Evolutionary conservation across 2,113 vertebrate species (phyloP).

Genomic region (Morone saxatilis): DNA sequence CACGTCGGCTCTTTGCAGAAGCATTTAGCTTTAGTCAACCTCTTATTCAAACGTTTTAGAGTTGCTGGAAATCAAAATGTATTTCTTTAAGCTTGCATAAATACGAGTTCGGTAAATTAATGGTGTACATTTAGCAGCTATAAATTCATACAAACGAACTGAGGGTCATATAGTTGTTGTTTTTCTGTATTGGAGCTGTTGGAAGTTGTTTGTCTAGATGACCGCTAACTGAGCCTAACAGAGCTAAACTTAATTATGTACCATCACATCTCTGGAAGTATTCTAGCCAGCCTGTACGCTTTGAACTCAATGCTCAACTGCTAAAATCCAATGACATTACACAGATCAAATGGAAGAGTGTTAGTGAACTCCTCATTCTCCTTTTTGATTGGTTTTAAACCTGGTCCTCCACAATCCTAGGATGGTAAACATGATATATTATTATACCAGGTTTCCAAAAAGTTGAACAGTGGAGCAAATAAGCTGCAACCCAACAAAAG

Average conservation of each 20-base stretch:
- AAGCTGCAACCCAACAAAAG: neutral
- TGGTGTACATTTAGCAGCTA: neutral
- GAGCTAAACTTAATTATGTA: neutral
- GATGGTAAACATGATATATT: neutral
- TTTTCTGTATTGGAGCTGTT: neutral
- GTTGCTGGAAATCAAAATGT: too few species aligned
- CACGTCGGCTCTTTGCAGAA: too few species aligned
- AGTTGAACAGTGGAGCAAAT: neutral
- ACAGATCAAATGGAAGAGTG: neutral
- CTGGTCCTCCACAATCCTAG: neutral
- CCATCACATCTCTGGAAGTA: neutral
- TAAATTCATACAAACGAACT: neutral
- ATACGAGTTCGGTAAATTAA: neutral
- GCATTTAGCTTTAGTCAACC: too few species aligned
- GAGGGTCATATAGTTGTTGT: neutral
- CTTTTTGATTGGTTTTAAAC: neutral
- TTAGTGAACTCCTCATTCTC: neutral
- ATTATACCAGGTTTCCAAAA: neutral
- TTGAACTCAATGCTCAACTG: neutral
- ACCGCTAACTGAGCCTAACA: neutral
- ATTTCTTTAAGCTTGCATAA: too few species aligned
- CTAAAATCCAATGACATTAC: neutral
- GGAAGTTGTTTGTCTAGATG: too few species aligned
- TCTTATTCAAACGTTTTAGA: too few species aligned
- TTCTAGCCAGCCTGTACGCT: neutral